phyloP scores from a whole-genome alignment of 2,888 invertebrate species.

The Malthinus flaveolus region DNA sequence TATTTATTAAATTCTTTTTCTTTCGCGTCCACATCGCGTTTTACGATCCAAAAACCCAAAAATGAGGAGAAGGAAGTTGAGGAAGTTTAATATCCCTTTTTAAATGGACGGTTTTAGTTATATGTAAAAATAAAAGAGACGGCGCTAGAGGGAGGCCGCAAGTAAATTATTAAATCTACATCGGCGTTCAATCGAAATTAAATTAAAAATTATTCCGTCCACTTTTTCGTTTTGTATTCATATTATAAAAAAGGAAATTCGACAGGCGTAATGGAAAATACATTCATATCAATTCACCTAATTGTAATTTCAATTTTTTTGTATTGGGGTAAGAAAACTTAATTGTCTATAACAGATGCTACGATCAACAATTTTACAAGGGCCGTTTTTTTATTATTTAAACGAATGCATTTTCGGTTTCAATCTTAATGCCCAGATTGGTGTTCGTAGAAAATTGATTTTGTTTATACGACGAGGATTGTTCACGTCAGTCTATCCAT shows the following conservation, averaged over 20 bases:
- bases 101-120: background rate
- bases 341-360: constrained; percentile 16
- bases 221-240: constrained; percentile 8
- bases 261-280: constrained; percentile 19
- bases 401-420: background rate
- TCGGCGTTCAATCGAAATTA: constrained; percentile 19
- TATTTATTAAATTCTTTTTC: constrained; percentile 1
- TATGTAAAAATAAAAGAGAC: background rate
- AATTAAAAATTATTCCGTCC: constrained; percentile 21
- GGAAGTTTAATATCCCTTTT: too few relatives aligned
- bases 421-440: too few relatives aligned
- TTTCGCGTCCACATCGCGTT: background rate
- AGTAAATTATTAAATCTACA: constrained; percentile 8
- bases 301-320: constrained; percentile 19
- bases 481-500: too few relatives aligned
- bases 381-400: background rate
- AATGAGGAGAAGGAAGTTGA: too few relatives aligned
- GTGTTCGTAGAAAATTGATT: too few relatives aligned
- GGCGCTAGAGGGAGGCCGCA: background rate
- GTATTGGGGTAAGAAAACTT: constrained; percentile 3
- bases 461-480: too few relatives aligned
- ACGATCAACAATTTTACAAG: constrained; percentile 3
- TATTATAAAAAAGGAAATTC: constrained; percentile 11
- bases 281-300: constrained; percentile 18
- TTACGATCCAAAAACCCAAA: too few relatives aligned